phyloP scores from a whole-genome alignment of 2,113 vertebrate species.

The Entelurus aequoreus region DNA sequence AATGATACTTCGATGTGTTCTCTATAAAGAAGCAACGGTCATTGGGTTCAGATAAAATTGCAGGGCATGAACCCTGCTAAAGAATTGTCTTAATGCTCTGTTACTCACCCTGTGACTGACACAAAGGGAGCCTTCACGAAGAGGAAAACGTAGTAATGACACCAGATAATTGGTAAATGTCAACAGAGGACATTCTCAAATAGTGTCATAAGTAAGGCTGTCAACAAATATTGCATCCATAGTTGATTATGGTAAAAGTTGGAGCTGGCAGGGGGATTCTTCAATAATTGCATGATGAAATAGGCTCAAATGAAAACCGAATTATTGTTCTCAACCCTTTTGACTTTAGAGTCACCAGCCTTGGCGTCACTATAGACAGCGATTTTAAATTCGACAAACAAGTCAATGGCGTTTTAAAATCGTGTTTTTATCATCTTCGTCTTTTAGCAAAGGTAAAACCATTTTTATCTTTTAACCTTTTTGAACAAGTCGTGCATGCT shows the following conservation, averaged over 20 bases:
- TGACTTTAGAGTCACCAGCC: too few relatives aligned
- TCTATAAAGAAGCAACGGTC: neutral
- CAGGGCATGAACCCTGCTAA: neutral
- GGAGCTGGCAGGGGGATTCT: neutral
- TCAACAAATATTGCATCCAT: neutral
- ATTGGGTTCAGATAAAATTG: slow-evolving; percentile 2
- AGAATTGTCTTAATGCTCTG: slow-evolving; percentile 1
- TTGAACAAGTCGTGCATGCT: too few relatives aligned
- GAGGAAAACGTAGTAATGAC: neutral
- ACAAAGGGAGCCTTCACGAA: neutral
- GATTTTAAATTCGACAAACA: too few relatives aligned
- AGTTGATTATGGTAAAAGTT: too few relatives aligned
- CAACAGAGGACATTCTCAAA: slow-evolving; percentile 1
- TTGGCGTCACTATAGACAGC: too few relatives aligned
- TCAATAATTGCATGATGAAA: neutral
- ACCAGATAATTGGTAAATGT: neutral
- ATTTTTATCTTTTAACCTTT: too few relatives aligned
- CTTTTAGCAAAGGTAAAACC: too few relatives aligned
- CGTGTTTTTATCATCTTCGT: too few relatives aligned
- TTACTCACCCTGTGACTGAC: neutral
- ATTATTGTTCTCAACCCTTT: neutral
- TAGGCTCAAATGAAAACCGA: slow-evolving; percentile 8
- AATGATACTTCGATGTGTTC: neutral
- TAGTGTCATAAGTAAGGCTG: neutral
- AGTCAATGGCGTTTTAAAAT: too few relatives aligned